These are phyloP conservation scores for Aspiorhynchus laticeps DNA, from an alignment of 2,113 vertebrate genomes.

Conservation along the genomic window DNA sequence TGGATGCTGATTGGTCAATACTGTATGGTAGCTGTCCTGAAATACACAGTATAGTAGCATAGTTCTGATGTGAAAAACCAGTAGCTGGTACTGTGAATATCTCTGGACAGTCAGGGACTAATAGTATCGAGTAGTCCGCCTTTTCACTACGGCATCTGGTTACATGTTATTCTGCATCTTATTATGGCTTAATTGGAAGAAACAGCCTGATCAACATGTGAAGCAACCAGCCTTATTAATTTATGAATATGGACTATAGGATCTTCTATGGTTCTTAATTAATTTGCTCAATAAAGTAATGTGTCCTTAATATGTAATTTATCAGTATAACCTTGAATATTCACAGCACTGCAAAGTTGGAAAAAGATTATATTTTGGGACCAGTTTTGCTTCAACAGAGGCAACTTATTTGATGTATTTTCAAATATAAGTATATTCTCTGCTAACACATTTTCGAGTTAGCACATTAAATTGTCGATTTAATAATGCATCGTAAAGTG, in stretches of 20 bases:
- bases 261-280: background rate
- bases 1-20: no score
- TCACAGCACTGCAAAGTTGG: background rate
- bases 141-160: no score
- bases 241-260: background rate
- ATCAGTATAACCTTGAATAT: background rate
- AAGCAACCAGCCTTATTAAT: background rate
- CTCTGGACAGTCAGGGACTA: background rate
- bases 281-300: background rate
- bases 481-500: slow-evolving; percentile 49
- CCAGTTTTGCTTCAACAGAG: background rate
- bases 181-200: no score
- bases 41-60: background rate
- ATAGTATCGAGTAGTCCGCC: background rate
- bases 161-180: no score
- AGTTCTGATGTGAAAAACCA: no score
- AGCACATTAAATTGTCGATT: slow-evolving; percentile 44
- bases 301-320: background rate
- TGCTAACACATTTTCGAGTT: slow-evolving; percentile 30
- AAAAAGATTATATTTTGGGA: background rate
- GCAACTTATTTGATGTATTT: slow-evolving; percentile 22
- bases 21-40: background rate
- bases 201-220: no score
- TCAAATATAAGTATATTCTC: slow-evolving; percentile 29
- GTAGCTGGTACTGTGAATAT: background rate